These are phyloP conservation scores for Spermophilus dauricus DNA, from an alignment of 2,113 vertebrate species.

Conservation along the genomic window DNA sequence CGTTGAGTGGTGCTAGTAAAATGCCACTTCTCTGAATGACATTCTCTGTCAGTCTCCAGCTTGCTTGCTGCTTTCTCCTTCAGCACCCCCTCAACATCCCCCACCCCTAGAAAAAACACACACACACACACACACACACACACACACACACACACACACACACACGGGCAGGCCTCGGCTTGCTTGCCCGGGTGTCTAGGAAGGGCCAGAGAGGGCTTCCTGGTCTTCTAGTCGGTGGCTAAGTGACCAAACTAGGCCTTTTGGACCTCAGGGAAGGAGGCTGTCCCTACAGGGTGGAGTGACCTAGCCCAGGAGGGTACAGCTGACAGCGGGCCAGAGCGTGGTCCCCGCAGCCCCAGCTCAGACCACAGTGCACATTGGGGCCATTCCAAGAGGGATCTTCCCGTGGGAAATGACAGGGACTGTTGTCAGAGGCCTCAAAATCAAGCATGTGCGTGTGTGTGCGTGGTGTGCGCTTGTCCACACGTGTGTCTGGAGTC, in stretches of 20 bases:
- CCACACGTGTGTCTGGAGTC: not conserved
- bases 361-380: not conserved
- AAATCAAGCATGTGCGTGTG: not conserved
- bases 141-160: no score
- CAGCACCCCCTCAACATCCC: not conserved
- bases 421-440: not conserved
- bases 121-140: no score
- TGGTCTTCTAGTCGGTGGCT: not conserved
- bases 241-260: not conserved
- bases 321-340: not conserved
- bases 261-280: slow-evolving; percentile 60
- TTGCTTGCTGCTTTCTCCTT: not conserved
- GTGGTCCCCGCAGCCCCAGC: no score
- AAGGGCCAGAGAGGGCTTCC: slow-evolving; percentile 56
- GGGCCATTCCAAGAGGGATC: not conserved
- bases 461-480: not conserved
- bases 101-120: not conserved
- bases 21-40: slow-evolving; percentile 1
- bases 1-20: slow-evolving; percentile 19
- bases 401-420: not conserved
- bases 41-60: slow-evolving; percentile 1
- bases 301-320: not conserved
- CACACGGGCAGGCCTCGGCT: not conserved
- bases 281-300: not conserved
- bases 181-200: slow-evolving; percentile 51